A percentile compares a stretch with the other conserved stretches of the same genome.
phyloP scores from a whole-genome alignment of 2,888 invertebrate genomes.

The Dorcus hopei region DNA sequence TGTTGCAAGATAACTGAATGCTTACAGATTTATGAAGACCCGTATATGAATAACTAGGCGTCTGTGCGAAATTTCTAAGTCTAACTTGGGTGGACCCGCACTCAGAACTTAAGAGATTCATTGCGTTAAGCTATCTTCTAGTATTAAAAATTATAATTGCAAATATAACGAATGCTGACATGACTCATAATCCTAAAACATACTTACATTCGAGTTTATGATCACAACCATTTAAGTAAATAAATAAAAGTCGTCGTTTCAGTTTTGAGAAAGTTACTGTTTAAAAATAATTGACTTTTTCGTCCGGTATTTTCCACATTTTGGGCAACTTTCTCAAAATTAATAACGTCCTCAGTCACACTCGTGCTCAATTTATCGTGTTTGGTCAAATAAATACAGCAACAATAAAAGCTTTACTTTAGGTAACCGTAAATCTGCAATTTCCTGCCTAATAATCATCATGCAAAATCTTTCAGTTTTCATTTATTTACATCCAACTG shows the following conservation, averaged over 20 bases:
- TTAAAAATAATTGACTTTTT: not conserved
- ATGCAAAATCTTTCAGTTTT: too few species aligned
- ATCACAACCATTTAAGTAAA: not conserved
- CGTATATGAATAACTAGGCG: not conserved
- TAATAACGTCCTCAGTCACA: too few species aligned
- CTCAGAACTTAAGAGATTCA: not conserved
- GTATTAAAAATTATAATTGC: not conserved
- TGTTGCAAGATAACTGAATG: not conserved
- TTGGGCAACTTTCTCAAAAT: too few species aligned
- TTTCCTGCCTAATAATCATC: too few species aligned
- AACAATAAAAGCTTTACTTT: too few species aligned
- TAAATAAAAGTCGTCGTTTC: too few species aligned
- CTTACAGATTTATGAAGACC: slow-evolving; percentile 1
- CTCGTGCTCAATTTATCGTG: too few species aligned
- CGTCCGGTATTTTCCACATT: not conserved
- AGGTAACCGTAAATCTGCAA: too few species aligned
- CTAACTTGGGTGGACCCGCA: not conserved
- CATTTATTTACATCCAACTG: too few species aligned
- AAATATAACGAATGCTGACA: not conserved
- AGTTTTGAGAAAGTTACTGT: too few species aligned
- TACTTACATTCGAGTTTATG: not conserved
- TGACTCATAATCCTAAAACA: not conserved
- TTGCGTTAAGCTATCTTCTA: not conserved
- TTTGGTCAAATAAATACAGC: too few species aligned
- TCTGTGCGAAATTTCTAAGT: not conserved